Evolutionary conservation across 2,113 vertebrate genomes (phyloP).

Genomic region (Phalacrocorax carbo): DNA sequence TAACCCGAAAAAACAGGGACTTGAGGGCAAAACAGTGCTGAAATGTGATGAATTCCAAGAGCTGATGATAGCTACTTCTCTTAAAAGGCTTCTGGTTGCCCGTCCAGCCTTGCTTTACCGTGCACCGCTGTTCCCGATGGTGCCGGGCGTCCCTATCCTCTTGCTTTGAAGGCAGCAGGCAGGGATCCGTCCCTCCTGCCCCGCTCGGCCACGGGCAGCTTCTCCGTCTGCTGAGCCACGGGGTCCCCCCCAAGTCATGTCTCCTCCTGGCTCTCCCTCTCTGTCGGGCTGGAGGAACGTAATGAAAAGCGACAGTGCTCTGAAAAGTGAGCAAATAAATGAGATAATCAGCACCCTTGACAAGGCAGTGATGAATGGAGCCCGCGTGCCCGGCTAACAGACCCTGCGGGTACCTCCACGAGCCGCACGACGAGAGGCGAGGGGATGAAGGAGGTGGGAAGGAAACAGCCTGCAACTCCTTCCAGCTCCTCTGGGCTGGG

Average conservation of each 20-base stretch:
- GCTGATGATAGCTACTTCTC: background rate
- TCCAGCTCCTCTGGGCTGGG: background rate
- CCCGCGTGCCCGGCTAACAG: background rate
- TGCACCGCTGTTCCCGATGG: background rate
- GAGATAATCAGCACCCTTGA: background rate
- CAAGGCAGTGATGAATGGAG: background rate
- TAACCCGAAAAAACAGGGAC: background rate
- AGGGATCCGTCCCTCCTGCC: background rate
- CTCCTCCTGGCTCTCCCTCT: background rate
- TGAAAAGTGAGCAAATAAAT: background rate
- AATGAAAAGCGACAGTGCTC: background rate
- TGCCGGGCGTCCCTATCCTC: background rate
- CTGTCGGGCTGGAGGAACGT: background rate
- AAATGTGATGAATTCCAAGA: background rate
- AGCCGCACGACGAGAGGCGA: background rate
- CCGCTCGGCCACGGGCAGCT: background rate
- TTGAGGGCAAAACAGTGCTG: background rate
- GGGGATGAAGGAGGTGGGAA: background rate
- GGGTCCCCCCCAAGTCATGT: background rate
- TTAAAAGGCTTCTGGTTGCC: background rate
- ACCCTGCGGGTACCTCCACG: background rate
- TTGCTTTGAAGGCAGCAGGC: background rate
- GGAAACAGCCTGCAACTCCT: background rate
- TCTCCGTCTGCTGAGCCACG: background rate
- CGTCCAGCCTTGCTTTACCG: background rate